These are phyloP conservation scores for Daubentonia madagascariensis DNA, from an alignment of 2,113 vertebrate species.

Conservation along the genomic window DNA sequence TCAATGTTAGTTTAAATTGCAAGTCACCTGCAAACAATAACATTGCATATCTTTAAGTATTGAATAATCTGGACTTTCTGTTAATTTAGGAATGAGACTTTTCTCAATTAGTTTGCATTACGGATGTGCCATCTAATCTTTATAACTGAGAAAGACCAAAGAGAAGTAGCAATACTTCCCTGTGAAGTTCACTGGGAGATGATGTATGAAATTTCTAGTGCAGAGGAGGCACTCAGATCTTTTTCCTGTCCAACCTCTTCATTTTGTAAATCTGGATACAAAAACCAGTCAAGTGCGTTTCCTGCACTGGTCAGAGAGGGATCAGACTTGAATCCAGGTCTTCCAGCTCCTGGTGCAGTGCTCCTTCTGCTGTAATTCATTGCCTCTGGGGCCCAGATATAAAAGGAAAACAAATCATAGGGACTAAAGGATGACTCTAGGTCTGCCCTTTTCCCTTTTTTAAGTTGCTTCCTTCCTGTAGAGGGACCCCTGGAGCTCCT, in stretches of 20 bases:
- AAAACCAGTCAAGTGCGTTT: background rate
- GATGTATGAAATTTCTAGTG: background rate
- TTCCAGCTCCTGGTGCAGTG: background rate
- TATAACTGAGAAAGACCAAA: background rate
- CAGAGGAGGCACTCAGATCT: background rate
- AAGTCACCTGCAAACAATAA: background rate
- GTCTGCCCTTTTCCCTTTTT: too few species aligned
- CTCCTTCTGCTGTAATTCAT: background rate
- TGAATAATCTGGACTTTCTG: conserved; percentile 1
- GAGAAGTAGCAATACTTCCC: background rate
- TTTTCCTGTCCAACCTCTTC: background rate
- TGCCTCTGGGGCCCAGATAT: background rate
- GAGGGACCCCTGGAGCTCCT: background rate
- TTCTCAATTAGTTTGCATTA: background rate
- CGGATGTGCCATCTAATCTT: background rate
- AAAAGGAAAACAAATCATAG: background rate
- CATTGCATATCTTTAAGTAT: background rate
- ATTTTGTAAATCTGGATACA: background rate
- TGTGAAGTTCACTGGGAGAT: background rate
- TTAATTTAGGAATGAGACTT: background rate
- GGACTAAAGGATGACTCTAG: background rate
- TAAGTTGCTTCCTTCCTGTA: background rate
- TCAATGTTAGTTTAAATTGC: background rate
- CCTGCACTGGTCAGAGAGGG: background rate
- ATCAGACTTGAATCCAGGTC: background rate